Base-by-base conservation (phyloP, 1,140 invertebrate genomes). In the Cataglyphis hispanica region DNA sequence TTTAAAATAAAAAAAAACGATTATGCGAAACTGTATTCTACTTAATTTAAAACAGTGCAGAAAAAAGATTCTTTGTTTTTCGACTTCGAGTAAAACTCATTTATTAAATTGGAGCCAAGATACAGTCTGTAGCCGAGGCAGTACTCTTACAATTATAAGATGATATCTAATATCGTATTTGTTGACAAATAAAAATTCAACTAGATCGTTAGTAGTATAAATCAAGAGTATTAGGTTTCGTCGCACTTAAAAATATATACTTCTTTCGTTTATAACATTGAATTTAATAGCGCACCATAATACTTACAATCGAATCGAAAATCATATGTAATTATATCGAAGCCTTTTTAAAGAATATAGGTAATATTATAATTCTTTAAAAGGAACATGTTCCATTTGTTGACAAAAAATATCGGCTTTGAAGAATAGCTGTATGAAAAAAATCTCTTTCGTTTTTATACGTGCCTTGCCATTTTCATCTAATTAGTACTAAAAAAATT, bases 91-190 rank as follows among this genome's bases (percentile, higher is more conserved):
- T 93, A 87, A 92, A 93, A 93, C 91, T 93, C 91, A 91, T 94
- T 93, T 93, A 93, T 93, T 94, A 93, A 78, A 92, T 89, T 90
- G 90, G 90, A 92, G 91, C 91, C 91, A 93, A 93, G 90, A 92
- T 93, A 93, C 91, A 93, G 90, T 92, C 92, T 93, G 92, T 93
- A 91, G 87, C 91, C 90, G 90, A 93, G 91, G 93, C 92, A 93
- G 92, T 93, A 93, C 91, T 94, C 92, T 93, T 90, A 93, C 92
- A 94, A 92, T 80, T 80, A 67, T 93, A 93, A 91, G 89, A 88
- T 89, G 86, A 90, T 90, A 91, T 89, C 88, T 92, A 89, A 50
- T 90, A 90, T 89, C 86, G 76, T 87, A 91, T 89, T 87, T 87
- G 85, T 91, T 93, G 91, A 91, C 91, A 92, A 94, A 91, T 89